phyloP scores from a whole-genome alignment of 1,140 invertebrate genomes.

The Ceratina australensis region DNA sequence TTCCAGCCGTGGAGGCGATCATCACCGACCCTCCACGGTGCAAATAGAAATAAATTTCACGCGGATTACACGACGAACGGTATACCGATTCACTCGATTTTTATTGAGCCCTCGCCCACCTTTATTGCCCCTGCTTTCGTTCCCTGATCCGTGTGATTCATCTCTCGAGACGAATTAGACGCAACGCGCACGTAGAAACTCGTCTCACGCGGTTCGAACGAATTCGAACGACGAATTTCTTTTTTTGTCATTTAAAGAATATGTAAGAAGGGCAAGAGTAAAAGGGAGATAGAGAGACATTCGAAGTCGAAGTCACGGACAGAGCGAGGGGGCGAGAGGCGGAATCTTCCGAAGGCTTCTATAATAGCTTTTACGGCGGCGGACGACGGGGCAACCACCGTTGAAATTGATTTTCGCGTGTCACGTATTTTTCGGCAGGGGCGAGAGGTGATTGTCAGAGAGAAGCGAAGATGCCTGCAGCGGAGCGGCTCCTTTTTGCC shows the following conservation, averaged over 20 bases:
- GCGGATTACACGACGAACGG: slow-evolving; percentile 51
- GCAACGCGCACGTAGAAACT: neutral
- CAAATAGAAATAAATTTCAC: slow-evolving; percentile 69
- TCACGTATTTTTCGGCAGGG: slow-evolving; percentile 67
- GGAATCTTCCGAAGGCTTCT: slow-evolving; percentile 14
- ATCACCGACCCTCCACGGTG: slow-evolving; percentile 61
- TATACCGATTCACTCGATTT: slow-evolving; percentile 22
- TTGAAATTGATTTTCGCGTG: slow-evolving; percentile 74
- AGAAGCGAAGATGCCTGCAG: slow-evolving; percentile 39
- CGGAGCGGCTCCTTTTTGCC: slow-evolving; percentile 57
- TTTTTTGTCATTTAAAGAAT: neutral
- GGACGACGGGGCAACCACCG: slow-evolving; percentile 54
- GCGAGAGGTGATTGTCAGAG: slow-evolving; percentile 54
- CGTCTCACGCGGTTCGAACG: neutral
- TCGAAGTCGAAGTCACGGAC: too few species aligned
- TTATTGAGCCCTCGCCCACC: neutral
- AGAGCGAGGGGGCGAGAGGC: neutral
- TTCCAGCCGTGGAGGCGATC: slow-evolving; percentile 30
- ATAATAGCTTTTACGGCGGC: slow-evolving; percentile 55
- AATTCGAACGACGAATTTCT: too few species aligned
- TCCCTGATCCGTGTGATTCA: neutral
- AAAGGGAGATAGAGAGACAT: too few species aligned
- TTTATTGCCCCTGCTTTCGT: slow-evolving; percentile 20
- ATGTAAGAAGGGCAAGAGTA: neutral
- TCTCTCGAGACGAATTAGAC: neutral